These are phyloP conservation scores for Tenthredo distinguenda DNA, from an alignment of 2,888 invertebrate species.

Conservation along the genomic window DNA sequence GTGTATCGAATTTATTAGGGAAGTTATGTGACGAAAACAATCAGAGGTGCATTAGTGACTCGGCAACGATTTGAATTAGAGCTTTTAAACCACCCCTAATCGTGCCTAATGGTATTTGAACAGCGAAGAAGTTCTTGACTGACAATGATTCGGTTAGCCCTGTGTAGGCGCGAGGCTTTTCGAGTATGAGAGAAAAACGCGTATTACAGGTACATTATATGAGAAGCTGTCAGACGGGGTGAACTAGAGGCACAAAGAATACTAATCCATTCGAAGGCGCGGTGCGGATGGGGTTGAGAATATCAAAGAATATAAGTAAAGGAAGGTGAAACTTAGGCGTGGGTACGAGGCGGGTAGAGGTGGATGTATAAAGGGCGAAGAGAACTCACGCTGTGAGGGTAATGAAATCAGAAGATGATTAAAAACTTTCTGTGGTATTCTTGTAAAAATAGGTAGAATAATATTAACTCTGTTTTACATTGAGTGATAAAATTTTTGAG, in stretches of 20 bases:
- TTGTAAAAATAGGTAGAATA: conserved; percentile 13
- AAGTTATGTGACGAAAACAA: background rate
- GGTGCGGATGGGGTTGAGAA: background rate
- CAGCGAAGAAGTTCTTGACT: background rate
- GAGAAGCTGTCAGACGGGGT: background rate
- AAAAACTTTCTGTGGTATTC: conserved; percentile 32
- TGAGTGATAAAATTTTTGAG: background rate
- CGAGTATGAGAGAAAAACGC: background rate
- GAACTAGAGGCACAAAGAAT: conserved; percentile 35
- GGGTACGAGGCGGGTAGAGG: background rate
- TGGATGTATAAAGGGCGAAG: background rate
- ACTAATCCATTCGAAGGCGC: conserved; percentile 43
- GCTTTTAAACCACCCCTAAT: background rate
- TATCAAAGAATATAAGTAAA: conserved; percentile 39
- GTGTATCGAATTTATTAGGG: background rate
- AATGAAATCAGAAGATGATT: conserved; percentile 48
- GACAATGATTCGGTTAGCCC: conserved; percentile 16
- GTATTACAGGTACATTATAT: background rate
- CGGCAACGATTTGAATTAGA: background rate
- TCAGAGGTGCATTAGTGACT: background rate
- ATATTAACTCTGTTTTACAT: conserved; percentile 16
- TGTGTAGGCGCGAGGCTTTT: background rate
- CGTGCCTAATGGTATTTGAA: background rate
- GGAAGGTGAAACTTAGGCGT: background rate
- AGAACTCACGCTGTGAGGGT: conserved; percentile 33